phyloP scores from a whole-genome alignment of 1,140 invertebrate genomes.

The Episyrphus balteatus region DNA sequence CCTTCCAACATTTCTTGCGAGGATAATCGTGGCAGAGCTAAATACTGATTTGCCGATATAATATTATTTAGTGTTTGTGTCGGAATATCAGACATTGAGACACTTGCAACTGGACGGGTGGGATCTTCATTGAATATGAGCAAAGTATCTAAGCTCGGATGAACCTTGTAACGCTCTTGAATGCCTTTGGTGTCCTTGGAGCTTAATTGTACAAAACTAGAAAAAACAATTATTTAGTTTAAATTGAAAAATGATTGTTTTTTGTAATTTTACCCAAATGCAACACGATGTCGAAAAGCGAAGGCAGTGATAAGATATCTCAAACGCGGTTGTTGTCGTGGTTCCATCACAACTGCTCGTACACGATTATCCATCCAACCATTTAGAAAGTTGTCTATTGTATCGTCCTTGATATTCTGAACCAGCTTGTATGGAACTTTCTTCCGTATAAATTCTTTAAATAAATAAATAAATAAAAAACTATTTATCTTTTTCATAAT shows the following conservation, averaged over 20 bases:
- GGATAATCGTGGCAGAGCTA: constrained; percentile 77
- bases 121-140: constrained; percentile 86
- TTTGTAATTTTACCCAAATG: constrained; percentile 65
- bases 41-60: constrained; percentile 78
- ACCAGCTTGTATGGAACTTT: constrained; percentile 75
- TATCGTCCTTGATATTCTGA: constrained; percentile 55
- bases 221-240: constrained; percentile 3
- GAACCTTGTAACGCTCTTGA: constrained; percentile 57
- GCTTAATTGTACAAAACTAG: constrained; percentile 54
- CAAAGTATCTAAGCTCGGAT: constrained; percentile 69
- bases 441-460: constrained; percentile 62
- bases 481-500: constrained; percentile 1
- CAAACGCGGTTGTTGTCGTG: constrained; percentile 59
- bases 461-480: constrained; percentile 3
- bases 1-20: constrained; percentile 62
- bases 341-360: constrained; percentile 78
- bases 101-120: constrained; percentile 66
- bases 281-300: constrained; percentile 69
- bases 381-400: constrained; percentile 65
- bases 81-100: constrained; percentile 82
- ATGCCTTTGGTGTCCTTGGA: constrained; percentile 48
- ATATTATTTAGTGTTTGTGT: constrained; percentile 78
- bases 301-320: constrained; percentile 83
- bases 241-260: neutral
- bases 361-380: constrained; percentile 89